These are phyloP conservation scores for Dendrolimus punctatus DNA, from an alignment of 1,140 invertebrate genomes.

Conservation along the genomic window DNA sequence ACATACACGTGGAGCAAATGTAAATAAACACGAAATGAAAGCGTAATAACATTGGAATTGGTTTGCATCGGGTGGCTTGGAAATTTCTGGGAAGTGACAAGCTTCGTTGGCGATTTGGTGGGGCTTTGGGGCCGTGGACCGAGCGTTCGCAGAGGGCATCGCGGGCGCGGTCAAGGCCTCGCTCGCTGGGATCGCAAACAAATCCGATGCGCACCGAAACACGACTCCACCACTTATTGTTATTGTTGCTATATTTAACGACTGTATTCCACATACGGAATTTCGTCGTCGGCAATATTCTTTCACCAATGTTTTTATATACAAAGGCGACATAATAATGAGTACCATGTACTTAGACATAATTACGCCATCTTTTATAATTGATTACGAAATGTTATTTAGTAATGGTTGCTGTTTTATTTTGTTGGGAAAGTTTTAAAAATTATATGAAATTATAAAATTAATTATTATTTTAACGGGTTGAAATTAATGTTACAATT, in stretches of 20 bases:
- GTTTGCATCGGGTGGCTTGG: conserved; percentile 18
- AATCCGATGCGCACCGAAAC: conserved; percentile 37
- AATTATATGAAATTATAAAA: too few species aligned
- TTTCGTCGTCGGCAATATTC: background rate
- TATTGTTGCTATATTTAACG: conserved; percentile 20
- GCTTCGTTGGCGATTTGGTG: conserved; percentile 22
- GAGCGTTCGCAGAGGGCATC: conserved; percentile 11
- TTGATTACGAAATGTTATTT: too few species aligned
- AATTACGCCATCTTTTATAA: too few species aligned
- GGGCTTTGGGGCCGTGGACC: conserved; percentile 12
- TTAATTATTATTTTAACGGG: background rate
- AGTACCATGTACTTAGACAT: too few species aligned
- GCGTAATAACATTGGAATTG: conserved; percentile 32
- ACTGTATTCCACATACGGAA: conserved; percentile 1
- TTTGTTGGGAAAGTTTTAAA: too few species aligned
- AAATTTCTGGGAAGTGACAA: conserved; percentile 35
- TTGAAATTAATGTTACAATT: background rate
- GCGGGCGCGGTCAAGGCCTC: conserved; percentile 48
- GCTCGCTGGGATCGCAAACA: conserved; percentile 28
- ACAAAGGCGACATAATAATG: too few species aligned
- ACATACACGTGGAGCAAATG: conserved; percentile 2
- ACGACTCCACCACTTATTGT: conserved; percentile 22
- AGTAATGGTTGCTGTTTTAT: too few species aligned
- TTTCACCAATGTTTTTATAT: too few species aligned
- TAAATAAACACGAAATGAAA: conserved; percentile 23